Conservation (phyloP, 2,888 invertebrate genomes). For the Galeruca laticollis region DNA sequence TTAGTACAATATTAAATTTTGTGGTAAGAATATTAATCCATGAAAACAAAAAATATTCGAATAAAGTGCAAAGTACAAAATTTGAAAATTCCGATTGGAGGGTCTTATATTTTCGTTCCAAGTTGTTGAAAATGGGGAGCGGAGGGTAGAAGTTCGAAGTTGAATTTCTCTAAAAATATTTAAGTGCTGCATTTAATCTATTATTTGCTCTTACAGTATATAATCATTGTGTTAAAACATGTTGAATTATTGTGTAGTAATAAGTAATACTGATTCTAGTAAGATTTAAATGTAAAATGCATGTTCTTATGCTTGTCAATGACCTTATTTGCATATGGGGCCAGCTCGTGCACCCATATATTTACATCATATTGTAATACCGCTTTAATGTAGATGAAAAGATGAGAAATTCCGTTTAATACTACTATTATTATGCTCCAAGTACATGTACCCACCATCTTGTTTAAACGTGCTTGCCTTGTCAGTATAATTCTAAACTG, state of each 20-base stretch:
- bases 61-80: too few species aligned
- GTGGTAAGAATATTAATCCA: too few species aligned
- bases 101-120: too few species aligned
- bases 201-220: background rate
- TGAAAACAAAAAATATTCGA: too few species aligned
- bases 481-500: too few species aligned
- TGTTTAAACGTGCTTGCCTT: background rate
- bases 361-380: slow-evolving; percentile 1
- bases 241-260: background rate
- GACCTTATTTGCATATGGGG: slow-evolving; percentile 2
- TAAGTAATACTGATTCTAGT: slow-evolving; percentile 1
- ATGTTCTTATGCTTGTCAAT: slow-evolving; percentile 2
- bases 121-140: too few species aligned
- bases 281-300: background rate
- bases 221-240: background rate
- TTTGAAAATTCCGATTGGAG: too few species aligned
- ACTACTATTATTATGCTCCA: background rate
- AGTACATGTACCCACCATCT: background rate
- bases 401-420: background rate
- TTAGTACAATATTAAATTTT: too few species aligned
- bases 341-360: background rate
- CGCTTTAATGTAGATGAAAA: background rate
- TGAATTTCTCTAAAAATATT: background rate
- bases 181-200: background rate
- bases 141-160: too few species aligned